Percentiles rank a stretch among this genome's conserved stretches.
phyloP scores from a whole-genome alignment of 2,797 vertebrate genomes.

The Philypnodon macrostomus region DNA sequence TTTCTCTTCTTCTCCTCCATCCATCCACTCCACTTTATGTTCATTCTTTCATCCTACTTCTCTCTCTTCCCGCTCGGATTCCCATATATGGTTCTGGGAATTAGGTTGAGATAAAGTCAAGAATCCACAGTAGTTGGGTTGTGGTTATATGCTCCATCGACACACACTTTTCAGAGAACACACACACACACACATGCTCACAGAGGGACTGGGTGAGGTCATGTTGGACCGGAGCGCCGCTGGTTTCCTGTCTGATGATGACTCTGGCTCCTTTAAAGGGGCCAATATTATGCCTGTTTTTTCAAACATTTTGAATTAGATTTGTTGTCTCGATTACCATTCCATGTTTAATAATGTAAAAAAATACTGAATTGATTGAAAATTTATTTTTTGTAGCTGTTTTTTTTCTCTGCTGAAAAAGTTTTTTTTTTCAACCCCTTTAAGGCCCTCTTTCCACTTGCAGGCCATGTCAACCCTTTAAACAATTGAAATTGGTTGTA shows the following conservation, averaged over 20 bases:
- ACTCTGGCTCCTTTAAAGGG: constrained; percentile 20
- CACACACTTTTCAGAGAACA: constrained; percentile 3
- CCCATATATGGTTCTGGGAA: constrained; percentile 49
- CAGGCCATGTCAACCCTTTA: no score
- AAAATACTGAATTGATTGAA: no score
- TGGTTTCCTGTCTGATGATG: constrained; percentile 60
- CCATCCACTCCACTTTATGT: not conserved
- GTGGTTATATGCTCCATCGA: constrained; percentile 45
- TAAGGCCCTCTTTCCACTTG: no score
- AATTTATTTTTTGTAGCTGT: no score
- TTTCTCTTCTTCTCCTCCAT: not conserved
- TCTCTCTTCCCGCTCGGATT: constrained; percentile 20
- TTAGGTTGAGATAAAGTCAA: constrained; percentile 46
- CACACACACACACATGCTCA: constrained; percentile 20
- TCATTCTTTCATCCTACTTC: constrained; percentile 3
- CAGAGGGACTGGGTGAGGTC: constrained; percentile 54
- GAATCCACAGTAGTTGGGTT: constrained; percentile 51
- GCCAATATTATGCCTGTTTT: no score
- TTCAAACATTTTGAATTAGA: no score
- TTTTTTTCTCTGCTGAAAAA: no score
- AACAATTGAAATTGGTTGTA: no score
- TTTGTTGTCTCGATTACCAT: no score
- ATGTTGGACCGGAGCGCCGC: constrained; percentile 50
- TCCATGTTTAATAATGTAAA: no score
- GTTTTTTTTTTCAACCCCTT: no score